These are phyloP conservation scores for Hemicentrotus pulcherrimus DNA, from an alignment of 35 echinoderm and acorn worm species.

Conservation along the genomic window DNA sequence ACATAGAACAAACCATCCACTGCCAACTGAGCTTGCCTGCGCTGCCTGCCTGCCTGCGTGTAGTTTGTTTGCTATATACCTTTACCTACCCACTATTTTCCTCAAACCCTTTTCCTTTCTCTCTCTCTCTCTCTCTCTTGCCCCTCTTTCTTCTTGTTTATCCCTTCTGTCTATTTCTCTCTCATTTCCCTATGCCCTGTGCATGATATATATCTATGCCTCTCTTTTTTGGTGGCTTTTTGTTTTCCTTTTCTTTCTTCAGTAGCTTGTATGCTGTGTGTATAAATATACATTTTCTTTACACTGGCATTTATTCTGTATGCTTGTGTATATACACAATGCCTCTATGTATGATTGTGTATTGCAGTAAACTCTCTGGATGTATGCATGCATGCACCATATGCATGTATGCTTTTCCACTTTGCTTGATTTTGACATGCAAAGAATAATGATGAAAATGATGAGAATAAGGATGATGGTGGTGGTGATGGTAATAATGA, in stretches of 20 bases:
- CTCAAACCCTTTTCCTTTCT: not conserved
- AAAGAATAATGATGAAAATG: not conserved
- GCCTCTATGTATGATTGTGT: not conserved
- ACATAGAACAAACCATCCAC: not conserved
- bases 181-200: not conserved
- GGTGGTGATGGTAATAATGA: not conserved
- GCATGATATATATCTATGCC: not conserved
- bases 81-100: slow-evolving; percentile 14
- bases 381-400: not conserved
- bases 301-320: slow-evolving; percentile 6
- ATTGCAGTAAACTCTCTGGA: not conserved
- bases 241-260: not conserved
- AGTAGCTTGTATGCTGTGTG: not conserved
- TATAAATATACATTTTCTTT: slow-evolving; percentile 24
- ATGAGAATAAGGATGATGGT: not conserved
- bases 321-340: slow-evolving; percentile 37
- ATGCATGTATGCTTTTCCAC: not conserved
- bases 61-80: slow-evolving; percentile 34
- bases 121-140: slow-evolving; percentile 8
- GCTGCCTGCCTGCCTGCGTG: not conserved
- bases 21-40: not conserved
- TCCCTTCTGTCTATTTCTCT: not conserved
- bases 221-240: not conserved
- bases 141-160: not conserved
- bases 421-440: not conserved